A percentile compares a stretch with the other conserved stretches of the same genome.
phyloP scores from a whole-genome alignment of 2,113 vertebrate genomes.

The Catharus bicknelli region DNA sequence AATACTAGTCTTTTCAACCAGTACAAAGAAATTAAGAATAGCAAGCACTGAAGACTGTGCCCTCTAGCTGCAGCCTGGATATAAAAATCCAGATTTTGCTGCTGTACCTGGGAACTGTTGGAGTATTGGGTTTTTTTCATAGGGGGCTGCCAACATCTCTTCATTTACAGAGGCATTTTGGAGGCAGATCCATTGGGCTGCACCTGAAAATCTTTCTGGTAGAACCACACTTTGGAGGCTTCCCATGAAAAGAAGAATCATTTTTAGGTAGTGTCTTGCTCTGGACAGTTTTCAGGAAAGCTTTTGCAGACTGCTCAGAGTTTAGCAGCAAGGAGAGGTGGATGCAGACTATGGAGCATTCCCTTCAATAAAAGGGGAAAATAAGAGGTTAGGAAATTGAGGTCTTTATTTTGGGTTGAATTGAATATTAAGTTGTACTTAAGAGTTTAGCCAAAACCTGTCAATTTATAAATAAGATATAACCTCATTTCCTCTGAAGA shows the following conservation, averaged over 20 bases:
- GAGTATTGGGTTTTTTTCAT: not conserved
- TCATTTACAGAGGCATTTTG: not conserved
- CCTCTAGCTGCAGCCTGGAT: not conserved
- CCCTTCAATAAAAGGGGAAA: not conserved
- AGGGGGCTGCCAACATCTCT: not conserved
- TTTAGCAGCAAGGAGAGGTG: not conserved
- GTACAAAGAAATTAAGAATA: rapidly evolving
- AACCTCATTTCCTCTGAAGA: not conserved
- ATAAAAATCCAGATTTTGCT: not conserved
- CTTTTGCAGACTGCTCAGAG: not conserved
- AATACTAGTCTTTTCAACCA: not conserved
- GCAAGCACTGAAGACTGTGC: not conserved
- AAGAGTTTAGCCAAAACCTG: not conserved
- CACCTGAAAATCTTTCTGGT: not conserved
- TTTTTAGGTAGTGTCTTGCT: not conserved
- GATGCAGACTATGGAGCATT: not conserved
- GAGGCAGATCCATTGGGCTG: not conserved
- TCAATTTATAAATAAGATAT: not conserved
- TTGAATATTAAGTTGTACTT: not conserved
- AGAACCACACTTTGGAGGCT: not conserved
- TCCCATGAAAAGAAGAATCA: not conserved
- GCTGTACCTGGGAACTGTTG: not conserved
- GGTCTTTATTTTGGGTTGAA: not conserved
- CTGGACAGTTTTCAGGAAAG: not conserved
- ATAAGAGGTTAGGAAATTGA: not conserved